These are phyloP conservation scores for Sebastes iracundus DNA, from an alignment of 2,797 vertebrate species.

Conservation along the genomic window DNA sequence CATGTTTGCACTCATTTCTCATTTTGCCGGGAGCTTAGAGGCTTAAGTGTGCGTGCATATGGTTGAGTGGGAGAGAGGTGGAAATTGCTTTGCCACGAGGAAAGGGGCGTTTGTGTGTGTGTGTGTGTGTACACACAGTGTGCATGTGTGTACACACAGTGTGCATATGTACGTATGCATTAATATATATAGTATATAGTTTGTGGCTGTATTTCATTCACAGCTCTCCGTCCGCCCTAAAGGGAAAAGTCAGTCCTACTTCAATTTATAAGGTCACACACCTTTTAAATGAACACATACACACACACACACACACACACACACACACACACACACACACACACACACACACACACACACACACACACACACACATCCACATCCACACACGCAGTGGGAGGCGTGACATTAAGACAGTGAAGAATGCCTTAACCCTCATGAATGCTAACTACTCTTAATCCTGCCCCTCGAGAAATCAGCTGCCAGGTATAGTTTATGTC, in stretches of 20 bases:
- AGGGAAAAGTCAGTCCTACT: not conserved
- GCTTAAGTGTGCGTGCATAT: not conserved
- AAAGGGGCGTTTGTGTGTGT: not conserved
- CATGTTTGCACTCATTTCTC: not conserved
- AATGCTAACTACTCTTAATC: constrained; percentile 44
- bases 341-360: not conserved
- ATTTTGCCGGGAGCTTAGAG: not conserved
- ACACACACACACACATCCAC: not conserved
- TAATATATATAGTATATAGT: not conserved
- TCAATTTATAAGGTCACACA: not conserved
- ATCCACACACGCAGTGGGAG: not conserved
- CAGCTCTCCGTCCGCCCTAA: not conserved
- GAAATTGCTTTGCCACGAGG: not conserved
- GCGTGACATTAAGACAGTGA: constrained; percentile 15
- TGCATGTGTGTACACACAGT: not conserved
- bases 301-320: too few species aligned
- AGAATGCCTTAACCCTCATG: constrained; percentile 21
- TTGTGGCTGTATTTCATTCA: not conserved
- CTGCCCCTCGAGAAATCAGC: not conserved
- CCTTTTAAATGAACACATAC: not conserved
- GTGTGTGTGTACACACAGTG: not conserved
- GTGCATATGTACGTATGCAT: not conserved
- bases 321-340: too few species aligned
- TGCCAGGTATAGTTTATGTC: not conserved
- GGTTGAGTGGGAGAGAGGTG: not conserved